Percentiles rank a stretch among this genome's conserved stretches.
phyloP scores from a whole-genome alignment of 2,888 invertebrate genomes.

The Trichopria drosophilae region DNA sequence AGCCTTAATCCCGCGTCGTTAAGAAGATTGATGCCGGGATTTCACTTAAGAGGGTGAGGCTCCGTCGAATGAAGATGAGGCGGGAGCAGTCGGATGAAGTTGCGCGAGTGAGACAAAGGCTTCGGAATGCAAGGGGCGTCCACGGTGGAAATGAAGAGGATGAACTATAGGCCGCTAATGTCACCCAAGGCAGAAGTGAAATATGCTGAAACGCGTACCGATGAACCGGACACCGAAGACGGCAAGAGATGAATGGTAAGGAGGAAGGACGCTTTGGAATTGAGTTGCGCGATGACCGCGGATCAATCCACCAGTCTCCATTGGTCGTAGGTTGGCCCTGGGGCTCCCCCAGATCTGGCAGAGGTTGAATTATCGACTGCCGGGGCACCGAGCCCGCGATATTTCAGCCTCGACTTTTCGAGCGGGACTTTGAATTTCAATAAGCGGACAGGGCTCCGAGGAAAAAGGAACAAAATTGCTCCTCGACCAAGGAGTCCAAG shows the following conservation, averaged over 20 bases:
- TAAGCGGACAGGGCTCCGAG: too few species aligned
- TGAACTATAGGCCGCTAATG: too few species aligned
- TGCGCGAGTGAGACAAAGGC: too few species aligned
- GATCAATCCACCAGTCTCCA: slow-evolving; percentile 49
- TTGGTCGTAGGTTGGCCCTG: slow-evolving; percentile 21
- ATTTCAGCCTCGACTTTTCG: slow-evolving; percentile 36
- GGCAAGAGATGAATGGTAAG: slow-evolving; percentile 15
- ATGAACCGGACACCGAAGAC: slow-evolving; percentile 21
- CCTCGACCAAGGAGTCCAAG: too few species aligned
- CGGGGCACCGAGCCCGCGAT: slow-evolving; percentile 32
- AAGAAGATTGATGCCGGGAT: slow-evolving; percentile 55
- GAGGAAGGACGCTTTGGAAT: slow-evolving; percentile 21
- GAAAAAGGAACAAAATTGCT: too few species aligned
- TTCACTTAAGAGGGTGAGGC: slow-evolving; percentile 50
- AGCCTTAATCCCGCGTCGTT: slow-evolving; percentile 55
- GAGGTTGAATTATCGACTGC: slow-evolving; percentile 46
- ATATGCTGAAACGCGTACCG: too few species aligned
- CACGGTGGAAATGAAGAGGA: too few species aligned
- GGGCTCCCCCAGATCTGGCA: slow-evolving; percentile 34
- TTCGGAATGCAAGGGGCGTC: too few species aligned
- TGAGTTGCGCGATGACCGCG: slow-evolving; percentile 44
- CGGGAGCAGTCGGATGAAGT: too few species aligned
- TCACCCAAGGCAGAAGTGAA: too few species aligned
- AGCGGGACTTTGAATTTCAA: slow-evolving; percentile 36
- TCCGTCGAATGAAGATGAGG: too few species aligned